phyloP scores from a whole-genome alignment of 2,888 invertebrate species.

The Hypomecis punctinalis region DNA sequence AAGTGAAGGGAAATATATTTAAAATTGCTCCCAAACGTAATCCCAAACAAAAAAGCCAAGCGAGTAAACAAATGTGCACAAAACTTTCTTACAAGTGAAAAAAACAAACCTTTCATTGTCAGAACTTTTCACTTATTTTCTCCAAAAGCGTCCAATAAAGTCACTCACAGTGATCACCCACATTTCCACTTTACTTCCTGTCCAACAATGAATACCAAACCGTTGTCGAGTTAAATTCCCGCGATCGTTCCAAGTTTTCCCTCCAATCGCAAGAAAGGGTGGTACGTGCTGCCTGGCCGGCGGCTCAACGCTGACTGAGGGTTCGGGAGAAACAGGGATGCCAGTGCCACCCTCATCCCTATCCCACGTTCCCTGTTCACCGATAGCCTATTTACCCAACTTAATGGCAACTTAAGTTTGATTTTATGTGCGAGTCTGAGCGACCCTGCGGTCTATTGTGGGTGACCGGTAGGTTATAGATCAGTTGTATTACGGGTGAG shows the following conservation, averaged over 20 bases:
- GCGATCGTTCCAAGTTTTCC: conserved; percentile 69
- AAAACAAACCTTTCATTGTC: conserved; percentile 68
- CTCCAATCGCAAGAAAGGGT: conserved; percentile 53
- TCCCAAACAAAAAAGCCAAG: background rate
- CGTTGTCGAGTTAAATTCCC: conserved; percentile 34
- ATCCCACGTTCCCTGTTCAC: conserved; percentile 21
- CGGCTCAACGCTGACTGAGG: conserved; percentile 59
- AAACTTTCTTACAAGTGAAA: background rate
- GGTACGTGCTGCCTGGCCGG: conserved; percentile 54
- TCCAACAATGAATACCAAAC: conserved; percentile 46
- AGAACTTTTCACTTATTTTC: conserved; percentile 48
- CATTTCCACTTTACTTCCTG: conserved; percentile 54
- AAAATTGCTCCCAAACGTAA: background rate
- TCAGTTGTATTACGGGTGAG: conserved; percentile 39
- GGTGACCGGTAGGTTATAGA: conserved; percentile 43
- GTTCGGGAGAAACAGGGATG: conserved; percentile 22
- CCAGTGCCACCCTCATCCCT: conserved; percentile 41
- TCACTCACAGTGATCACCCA: conserved; percentile 50
- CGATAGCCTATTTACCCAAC: conserved; percentile 44
- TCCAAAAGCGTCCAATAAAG: conserved; percentile 45
- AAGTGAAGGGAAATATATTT: too few relatives aligned
- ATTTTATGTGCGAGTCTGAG: conserved; percentile 52
- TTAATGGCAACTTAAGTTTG: conserved; percentile 55
- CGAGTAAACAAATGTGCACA: background rate
- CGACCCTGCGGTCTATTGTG: conserved; percentile 37